These are phyloP conservation scores for Oncorhynchus mykiss DNA, from an alignment of 2,113 vertebrate species.

Conservation along the genomic window DNA sequence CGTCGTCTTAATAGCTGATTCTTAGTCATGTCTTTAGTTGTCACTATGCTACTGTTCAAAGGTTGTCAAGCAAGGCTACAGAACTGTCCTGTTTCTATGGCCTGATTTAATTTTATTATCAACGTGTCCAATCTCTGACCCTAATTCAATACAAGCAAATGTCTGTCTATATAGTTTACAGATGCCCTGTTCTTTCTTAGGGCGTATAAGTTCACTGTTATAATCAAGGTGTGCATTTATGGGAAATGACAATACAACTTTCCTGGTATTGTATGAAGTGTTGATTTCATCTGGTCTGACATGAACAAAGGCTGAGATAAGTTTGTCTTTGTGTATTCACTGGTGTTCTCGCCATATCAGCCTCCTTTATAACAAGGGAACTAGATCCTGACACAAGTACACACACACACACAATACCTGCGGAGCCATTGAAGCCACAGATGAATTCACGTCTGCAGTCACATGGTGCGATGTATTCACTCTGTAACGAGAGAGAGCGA, in stretches of 20 bases:
- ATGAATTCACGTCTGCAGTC: slow-evolving; percentile 94
- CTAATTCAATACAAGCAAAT: neutral
- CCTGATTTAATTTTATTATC: neutral
- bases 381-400: neutral
- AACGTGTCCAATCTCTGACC: neutral
- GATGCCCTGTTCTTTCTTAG: neutral
- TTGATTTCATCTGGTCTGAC: too few species aligned
- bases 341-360: neutral
- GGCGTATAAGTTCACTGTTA: neutral
- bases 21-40: too few species aligned
- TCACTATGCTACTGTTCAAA: too few species aligned
- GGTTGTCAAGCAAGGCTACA: too few species aligned
- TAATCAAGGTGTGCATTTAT: neutral
- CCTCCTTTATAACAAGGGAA: neutral
- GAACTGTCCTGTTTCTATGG: too few species aligned
- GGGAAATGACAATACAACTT: too few species aligned
- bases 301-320: too few species aligned
- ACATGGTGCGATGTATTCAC: slow-evolving; percentile 96
- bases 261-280: too few species aligned
- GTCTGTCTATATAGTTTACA: neutral
- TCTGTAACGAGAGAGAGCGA: slow-evolving; percentile 73
- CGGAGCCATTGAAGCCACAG: slow-evolving; percentile 95
- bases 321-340: too few species aligned
- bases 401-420: slow-evolving; percentile 78
- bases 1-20: too few species aligned